Percentiles rank a stretch among this genome's conserved stretches.
phyloP scores from a whole-genome alignment of 2,113 vertebrate genomes.

The Pterocles orientalis region DNA sequence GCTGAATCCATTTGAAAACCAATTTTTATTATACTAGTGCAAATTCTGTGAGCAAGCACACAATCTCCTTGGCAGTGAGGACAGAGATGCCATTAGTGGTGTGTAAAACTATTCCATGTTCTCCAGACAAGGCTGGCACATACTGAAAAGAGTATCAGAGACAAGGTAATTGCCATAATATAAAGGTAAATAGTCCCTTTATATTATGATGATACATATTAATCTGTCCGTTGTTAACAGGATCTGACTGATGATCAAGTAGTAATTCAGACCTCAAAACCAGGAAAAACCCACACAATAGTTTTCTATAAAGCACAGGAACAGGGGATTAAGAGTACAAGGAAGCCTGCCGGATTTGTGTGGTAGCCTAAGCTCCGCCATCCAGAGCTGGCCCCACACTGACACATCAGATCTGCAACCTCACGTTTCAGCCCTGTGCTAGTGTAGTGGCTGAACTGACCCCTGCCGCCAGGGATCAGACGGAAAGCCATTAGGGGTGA shows the following conservation, averaged over 20 bases:
- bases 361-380: background rate
- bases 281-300: fast-evolving
- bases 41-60: background rate
- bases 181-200: background rate
- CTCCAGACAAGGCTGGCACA: background rate
- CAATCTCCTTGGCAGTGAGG: background rate
- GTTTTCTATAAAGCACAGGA: background rate
- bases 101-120: background rate
- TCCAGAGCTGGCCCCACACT: background rate
- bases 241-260: background rate
- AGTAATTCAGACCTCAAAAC: background rate
- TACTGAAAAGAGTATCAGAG: background rate
- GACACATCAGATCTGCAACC: background rate
- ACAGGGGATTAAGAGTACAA: background rate
- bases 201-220: background rate
- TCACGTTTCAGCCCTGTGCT: background rate
- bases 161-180: background rate
- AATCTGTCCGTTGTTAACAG: background rate
- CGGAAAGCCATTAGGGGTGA: slow-evolving; percentile 31
- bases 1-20: background rate
- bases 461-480: slow-evolving; percentile 37
- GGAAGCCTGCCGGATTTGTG: background rate
- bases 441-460: background rate
- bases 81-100: background rate
- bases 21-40: background rate